These are phyloP conservation scores for Phoxinus dragarum DNA, from an alignment of 2,797 vertebrate species.

Conservation along the genomic window DNA sequence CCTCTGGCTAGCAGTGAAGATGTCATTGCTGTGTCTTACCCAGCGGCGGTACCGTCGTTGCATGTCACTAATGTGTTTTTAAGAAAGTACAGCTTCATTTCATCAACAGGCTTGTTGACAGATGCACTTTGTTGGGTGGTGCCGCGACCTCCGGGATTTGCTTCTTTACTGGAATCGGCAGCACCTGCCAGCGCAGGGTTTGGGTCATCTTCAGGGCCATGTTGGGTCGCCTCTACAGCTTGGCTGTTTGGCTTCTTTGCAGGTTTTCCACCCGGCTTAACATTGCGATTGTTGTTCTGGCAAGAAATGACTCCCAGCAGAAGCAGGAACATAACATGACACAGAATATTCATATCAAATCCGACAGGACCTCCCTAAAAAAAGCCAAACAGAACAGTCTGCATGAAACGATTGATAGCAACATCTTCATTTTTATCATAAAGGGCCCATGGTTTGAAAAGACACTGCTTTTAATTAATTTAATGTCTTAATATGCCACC, in stretches of 20 bases:
- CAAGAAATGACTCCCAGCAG: conserved; percentile 70
- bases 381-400: conserved; percentile 10
- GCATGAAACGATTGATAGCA: neutral
- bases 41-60: conserved; percentile 80
- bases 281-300: conserved; percentile 74
- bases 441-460: neutral
- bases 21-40: conserved; percentile 66
- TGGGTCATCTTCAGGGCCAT: conserved; percentile 55
- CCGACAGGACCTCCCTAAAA: conserved; percentile 51
- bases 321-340: conserved; percentile 71
- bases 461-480: neutral
- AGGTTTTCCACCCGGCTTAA: conserved; percentile 68
- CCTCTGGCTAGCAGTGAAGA: neutral
- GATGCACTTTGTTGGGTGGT: conserved; percentile 62
- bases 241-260: conserved; percentile 69
- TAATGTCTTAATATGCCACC: neutral
- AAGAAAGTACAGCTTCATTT: conserved; percentile 83
- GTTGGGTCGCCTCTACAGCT: conserved; percentile 59
- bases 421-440: neutral
- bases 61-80: conserved; percentile 77
- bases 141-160: conserved; percentile 56
- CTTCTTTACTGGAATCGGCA: conserved; percentile 61
- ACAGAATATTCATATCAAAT: conserved; percentile 74
- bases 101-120: conserved; percentile 62
- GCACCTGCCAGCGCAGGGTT: conserved; percentile 55